Percentiles rank a stretch among this genome's conserved stretches.
Conservation (phyloP, 2,797 vertebrate species). For the Chrysolophus pictus region DNA sequence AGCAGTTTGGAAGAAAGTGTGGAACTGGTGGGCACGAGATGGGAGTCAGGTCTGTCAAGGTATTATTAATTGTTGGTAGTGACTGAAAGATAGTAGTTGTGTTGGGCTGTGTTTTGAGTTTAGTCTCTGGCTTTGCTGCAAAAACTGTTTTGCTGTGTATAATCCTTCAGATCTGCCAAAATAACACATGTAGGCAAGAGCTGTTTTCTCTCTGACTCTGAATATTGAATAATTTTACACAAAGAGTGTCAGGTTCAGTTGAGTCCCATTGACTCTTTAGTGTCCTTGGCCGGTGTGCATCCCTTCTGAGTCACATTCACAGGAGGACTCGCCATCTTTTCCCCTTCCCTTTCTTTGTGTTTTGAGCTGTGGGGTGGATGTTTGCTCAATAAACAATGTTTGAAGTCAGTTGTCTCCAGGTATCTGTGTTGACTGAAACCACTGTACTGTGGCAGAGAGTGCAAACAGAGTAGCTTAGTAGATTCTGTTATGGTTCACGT, state of each 20-base stretch:
- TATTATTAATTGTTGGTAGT: background rate
- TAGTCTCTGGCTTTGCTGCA: background rate
- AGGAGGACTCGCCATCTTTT: background rate
- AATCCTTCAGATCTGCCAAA: background rate
- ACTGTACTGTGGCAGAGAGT: constrained; percentile 57
- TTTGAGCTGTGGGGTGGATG: constrained; percentile 18
- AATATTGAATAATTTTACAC: background rate
- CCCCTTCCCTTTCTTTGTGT: background rate
- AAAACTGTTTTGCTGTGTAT: background rate
- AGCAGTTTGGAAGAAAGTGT: background rate
- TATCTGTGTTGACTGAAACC: constrained; percentile 66
- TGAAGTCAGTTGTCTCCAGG: constrained; percentile 47
- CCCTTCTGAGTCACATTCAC: background rate
- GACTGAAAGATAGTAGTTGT: background rate
- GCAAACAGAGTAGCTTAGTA: constrained; percentile 60
- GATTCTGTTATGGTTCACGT: constrained; percentile 40
- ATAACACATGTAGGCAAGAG: background rate
- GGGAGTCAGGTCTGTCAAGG: background rate
- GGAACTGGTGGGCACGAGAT: rapidly evolving
- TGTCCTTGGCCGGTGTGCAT: background rate
- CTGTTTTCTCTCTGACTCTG: background rate
- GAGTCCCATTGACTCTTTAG: background rate
- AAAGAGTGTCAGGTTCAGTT: background rate
- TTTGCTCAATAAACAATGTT: constrained; percentile 59
- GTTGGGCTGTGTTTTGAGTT: background rate